A percentile compares a stretch with the other conserved stretches of the same genome.
Evolutionary conservation across 2,888 invertebrate genomes (phyloP).

Genomic region (Andricus curvator): DNA sequence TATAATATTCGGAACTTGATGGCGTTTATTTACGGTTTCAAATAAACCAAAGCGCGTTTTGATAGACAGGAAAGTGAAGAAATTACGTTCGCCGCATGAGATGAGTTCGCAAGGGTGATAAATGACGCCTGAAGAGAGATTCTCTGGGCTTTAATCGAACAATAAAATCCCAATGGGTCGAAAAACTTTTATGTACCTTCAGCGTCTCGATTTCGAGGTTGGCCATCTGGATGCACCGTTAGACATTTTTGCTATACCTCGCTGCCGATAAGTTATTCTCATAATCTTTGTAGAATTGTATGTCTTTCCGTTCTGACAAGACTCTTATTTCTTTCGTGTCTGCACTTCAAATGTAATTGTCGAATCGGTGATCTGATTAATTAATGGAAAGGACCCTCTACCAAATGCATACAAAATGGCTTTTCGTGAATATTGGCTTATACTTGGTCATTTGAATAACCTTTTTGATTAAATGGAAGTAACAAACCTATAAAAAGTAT

Average conservation of each 20-base stretch:
- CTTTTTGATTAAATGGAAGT: too few relatives aligned
- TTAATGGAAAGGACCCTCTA: background rate
- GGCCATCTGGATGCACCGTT: background rate
- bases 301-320: background rate
- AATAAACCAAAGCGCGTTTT: background rate
- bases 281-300: background rate
- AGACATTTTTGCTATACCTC: background rate
- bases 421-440: too few relatives aligned
- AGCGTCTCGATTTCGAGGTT: conserved; percentile 2
- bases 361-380: background rate
- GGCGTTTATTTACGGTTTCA: background rate
- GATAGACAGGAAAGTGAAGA: background rate
- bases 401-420: too few relatives aligned
- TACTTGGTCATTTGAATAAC: too few relatives aligned
- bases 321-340: background rate
- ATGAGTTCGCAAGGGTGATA: conserved; percentile 1
- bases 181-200: conserved; percentile 5
- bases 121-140: background rate
- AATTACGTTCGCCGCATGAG: background rate
- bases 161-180: background rate
- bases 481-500: too few relatives aligned
- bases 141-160: background rate
- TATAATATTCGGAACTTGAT: background rate
- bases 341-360: background rate
- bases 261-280: background rate